Evolutionary conservation across 2,888 invertebrate species (phyloP).

Genomic region (Scaeva pyrastri): DNA sequence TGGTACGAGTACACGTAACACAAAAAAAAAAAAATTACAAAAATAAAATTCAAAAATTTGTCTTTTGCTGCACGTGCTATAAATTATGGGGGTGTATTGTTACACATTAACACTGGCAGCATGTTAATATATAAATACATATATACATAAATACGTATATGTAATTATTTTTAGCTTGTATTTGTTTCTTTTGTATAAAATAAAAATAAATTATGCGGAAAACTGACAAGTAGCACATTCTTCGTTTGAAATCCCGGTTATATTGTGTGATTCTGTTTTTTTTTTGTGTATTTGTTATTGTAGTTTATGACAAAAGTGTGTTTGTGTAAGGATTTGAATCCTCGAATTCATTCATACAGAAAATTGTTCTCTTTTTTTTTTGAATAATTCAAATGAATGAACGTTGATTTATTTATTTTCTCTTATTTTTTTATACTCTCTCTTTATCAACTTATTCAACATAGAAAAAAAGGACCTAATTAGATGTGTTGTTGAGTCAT

Average conservation of each 20-base stretch:
- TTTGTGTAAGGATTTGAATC: neutral
- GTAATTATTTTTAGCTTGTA: neutral
- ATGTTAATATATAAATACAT: neutral
- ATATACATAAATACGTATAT: too few species aligned
- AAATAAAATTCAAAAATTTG: neutral
- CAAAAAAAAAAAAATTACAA: neutral
- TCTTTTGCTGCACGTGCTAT: conserved; percentile 8
- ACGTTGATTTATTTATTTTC: conserved; percentile 6
- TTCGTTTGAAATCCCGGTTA: neutral
- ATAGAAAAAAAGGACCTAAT: neutral
- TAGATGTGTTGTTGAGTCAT: neutral
- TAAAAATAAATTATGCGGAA: conserved; percentile 16
- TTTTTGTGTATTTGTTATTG: neutral
- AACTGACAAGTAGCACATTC: conserved; percentile 15
- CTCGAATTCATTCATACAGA: neutral
- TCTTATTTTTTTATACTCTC: neutral
- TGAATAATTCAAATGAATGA: neutral
- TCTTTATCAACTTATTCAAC: too few species aligned
- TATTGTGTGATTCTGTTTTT: neutral
- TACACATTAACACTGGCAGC: neutral
- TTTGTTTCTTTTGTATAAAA: neutral
- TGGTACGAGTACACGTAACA: too few species aligned
- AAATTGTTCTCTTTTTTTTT: neutral
- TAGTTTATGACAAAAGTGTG: neutral
- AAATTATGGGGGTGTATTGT: conserved; percentile 7